Evolutionary conservation across 2,888 invertebrate species (phyloP).

Genomic region (Piscicola geometra): DNA sequence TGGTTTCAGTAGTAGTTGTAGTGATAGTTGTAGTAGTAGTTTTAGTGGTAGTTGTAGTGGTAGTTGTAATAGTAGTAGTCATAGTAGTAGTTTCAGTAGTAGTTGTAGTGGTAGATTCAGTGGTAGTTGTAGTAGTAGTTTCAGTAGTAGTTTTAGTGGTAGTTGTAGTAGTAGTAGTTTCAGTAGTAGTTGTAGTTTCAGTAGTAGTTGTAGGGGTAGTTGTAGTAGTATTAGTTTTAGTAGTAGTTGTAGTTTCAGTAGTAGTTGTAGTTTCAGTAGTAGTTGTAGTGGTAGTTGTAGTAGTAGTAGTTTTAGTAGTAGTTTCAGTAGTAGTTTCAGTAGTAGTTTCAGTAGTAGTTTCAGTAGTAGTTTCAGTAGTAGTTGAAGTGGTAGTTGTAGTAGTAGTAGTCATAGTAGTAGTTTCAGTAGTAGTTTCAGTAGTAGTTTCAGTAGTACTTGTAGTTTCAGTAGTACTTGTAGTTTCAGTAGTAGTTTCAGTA

Average conservation of each 20-base stretch:
- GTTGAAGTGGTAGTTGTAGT: constrained; percentile 37
- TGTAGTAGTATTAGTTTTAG: constrained; percentile 24
- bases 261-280: neutral
- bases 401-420: constrained; percentile 35
- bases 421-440: constrained; percentile 35
- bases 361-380: constrained; percentile 36
- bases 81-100: neutral
- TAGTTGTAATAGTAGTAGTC: too few relatives aligned
- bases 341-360: constrained; percentile 36
- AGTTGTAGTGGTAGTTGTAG: constrained; percentile 7
- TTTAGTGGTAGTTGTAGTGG: too few relatives aligned
- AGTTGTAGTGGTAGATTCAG: constrained; percentile 31
- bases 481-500: too few relatives aligned
- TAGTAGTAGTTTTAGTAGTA: constrained; percentile 5
- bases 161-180: constrained; percentile 36
- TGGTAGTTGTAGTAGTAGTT: constrained; percentile 33
- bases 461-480: too few relatives aligned
- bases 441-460: neutral
- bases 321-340: neutral
- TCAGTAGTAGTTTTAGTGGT: constrained; percentile 24
- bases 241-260: neutral
- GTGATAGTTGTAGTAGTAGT: neutral
- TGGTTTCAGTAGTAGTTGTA: constrained; percentile 21
- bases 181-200: constrained; percentile 37
- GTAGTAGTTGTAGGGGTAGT: constrained; percentile 29